These are phyloP conservation scores for Junco hyemalis DNA, from an alignment of 2,113 vertebrate genomes.

Conservation along the genomic window DNA sequence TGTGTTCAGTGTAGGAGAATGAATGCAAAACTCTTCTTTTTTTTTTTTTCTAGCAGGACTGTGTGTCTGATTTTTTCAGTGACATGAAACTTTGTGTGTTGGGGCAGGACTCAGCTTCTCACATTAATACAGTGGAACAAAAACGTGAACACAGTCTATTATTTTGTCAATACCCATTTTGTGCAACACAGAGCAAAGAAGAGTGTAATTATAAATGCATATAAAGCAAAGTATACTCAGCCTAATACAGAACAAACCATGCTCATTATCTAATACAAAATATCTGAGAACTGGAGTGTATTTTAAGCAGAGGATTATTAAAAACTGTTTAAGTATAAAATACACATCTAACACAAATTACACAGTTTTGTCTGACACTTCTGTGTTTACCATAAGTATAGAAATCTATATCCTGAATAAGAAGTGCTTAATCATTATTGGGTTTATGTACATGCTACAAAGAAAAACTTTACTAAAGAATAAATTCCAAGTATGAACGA, in stretches of 20 bases:
- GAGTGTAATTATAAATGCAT: background rate
- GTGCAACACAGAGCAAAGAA: background rate
- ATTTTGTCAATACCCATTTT: background rate
- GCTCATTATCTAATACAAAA: background rate
- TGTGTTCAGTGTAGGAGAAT: conserved; percentile 31
- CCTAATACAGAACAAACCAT: background rate
- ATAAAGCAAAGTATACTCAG: background rate
- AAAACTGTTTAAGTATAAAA: background rate
- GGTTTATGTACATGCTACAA: background rate
- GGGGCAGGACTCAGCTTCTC: background rate
- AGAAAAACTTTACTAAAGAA: background rate
- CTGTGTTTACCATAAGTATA: background rate
- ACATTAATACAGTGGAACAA: background rate
- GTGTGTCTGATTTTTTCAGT: background rate
- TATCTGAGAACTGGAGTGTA: background rate
- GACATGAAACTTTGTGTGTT: background rate
- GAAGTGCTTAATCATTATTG: background rate
- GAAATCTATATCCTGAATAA: background rate
- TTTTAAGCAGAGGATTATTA: background rate
- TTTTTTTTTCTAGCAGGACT: conserved; percentile 30
- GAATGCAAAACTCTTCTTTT: conserved; percentile 35
- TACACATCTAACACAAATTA: background rate
- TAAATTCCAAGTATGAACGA: background rate
- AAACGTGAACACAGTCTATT: background rate
- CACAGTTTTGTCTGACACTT: background rate